These are phyloP conservation scores for Dicyrtoma fusca DNA, from an alignment of 2,888 invertebrate species.

Conservation along the genomic window DNA sequence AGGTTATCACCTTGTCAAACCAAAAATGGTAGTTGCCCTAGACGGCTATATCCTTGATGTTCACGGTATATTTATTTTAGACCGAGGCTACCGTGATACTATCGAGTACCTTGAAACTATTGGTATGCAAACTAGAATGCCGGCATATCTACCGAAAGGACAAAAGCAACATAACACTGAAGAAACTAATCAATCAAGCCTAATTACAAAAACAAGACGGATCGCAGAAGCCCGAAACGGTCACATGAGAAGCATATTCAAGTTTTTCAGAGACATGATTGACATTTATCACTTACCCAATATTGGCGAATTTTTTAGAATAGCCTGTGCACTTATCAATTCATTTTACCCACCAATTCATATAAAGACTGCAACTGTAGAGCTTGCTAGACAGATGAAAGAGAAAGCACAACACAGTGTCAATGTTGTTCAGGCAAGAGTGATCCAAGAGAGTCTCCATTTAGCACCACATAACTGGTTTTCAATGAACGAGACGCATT, in stretches of 20 bases:
- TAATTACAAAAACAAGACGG: constrained; percentile 19
- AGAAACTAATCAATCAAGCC: constrained; percentile 24
- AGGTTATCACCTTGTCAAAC: constrained; percentile 3
- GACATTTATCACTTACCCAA: not conserved
- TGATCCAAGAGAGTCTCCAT: not conserved
- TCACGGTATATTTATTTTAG: constrained; percentile 21
- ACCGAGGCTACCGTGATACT: constrained; percentile 23
- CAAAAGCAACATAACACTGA: constrained; percentile 6
- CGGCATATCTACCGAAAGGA: constrained; percentile 1
- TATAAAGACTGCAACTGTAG: not conserved
- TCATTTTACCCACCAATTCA: not conserved
- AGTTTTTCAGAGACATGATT: constrained; percentile 2
- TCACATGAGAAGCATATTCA: constrained; percentile 7
- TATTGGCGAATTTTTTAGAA: constrained; percentile 27
- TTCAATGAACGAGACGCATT: not conserved
- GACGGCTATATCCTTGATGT: constrained; percentile 4
- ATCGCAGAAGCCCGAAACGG: constrained; percentile 28
- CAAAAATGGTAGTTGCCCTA: not conserved
- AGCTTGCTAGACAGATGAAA: not conserved
- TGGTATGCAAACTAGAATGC: constrained; percentile 7
- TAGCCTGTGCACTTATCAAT: constrained; percentile 13
- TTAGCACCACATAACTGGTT: not conserved
- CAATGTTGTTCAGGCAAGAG: not conserved
- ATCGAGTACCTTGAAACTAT: not conserved
- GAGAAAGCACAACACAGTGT: not conserved